These are phyloP conservation scores for Fregetta grallaria DNA, from an alignment of 2,113 vertebrate species.

Conservation along the genomic window DNA sequence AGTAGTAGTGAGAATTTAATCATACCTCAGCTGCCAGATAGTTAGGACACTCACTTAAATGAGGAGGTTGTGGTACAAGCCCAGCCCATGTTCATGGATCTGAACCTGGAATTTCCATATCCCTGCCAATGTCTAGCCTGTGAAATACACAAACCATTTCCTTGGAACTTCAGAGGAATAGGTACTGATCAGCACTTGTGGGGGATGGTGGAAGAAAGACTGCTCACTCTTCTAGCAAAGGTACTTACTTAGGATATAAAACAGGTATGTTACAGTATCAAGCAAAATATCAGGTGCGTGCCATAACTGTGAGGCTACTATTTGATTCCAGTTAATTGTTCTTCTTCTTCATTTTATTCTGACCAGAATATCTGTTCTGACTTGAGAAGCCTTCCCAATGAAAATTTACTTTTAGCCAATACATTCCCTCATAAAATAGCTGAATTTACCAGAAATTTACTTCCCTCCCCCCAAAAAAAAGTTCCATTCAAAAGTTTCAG, in stretches of 20 bases:
- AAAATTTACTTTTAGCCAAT: background rate
- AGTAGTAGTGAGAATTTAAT: background rate
- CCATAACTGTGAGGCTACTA: background rate
- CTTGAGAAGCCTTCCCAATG: background rate
- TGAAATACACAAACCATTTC: background rate
- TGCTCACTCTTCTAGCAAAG: background rate
- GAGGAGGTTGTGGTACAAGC: background rate
- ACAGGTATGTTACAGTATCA: background rate
- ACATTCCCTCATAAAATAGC: background rate
- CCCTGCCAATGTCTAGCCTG: background rate
- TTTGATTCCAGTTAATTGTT: background rate
- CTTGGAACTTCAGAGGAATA: background rate
- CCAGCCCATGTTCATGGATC: background rate
- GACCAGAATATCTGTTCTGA: background rate
- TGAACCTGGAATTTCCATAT: background rate
- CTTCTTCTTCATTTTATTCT: conserved; percentile 13
- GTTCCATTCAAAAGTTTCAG: background rate
- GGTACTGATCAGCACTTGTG: background rate
- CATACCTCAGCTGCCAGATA: background rate
- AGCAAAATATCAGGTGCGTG: background rate
- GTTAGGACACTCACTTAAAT: background rate
- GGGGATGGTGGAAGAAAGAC: background rate
- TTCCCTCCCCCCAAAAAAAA: no score
- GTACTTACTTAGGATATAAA: background rate
- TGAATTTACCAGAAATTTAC: background rate